phyloP scores from a whole-genome alignment of 1,140 invertebrate genomes.

The Drosophila virilis region DNA sequence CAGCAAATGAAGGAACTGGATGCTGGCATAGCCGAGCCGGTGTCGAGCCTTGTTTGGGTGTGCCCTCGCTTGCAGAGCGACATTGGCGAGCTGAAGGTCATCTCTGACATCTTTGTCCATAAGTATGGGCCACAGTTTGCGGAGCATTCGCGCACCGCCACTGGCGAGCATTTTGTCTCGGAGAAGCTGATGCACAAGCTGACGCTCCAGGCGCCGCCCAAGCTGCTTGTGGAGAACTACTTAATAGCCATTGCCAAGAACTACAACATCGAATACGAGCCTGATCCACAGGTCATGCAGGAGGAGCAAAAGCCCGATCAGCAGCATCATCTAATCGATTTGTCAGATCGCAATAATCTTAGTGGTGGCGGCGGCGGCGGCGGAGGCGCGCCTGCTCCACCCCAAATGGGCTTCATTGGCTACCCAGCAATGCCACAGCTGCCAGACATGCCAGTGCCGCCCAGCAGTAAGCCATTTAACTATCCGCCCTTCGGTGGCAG shows the following conservation, averaged over 20 bases:
- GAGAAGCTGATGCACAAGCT: slow-evolving; percentile 98
- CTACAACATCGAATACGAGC: slow-evolving; percentile 95
- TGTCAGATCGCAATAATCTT: slow-evolving; percentile 88
- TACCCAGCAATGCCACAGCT: slow-evolving; percentile 89
- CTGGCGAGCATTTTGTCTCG: slow-evolving; percentile 91
- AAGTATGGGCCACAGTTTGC: slow-evolving; percentile 98
- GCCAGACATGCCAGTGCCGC: slow-evolving; percentile 85
- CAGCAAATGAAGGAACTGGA: slow-evolving; percentile 99
- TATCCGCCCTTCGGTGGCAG: slow-evolving; percentile 71
- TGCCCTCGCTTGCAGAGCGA: slow-evolving; percentile 94
- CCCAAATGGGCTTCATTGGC: slow-evolving; percentile 89
- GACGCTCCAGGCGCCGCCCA: slow-evolving; percentile 97
- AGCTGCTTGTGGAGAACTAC: slow-evolving; percentile 97
- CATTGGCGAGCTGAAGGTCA: slow-evolving; percentile 89
- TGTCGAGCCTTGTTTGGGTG: slow-evolving; percentile 98
- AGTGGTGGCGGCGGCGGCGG: slow-evolving; percentile 85
- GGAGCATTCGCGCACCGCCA: slow-evolving; percentile 92
- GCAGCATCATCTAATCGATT: slow-evolving; percentile 92
- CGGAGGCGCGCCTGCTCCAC: slow-evolving; percentile 86
- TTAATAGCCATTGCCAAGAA: slow-evolving; percentile 98
- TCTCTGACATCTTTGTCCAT: slow-evolving; percentile 93
- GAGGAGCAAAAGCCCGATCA: slow-evolving; percentile 87
- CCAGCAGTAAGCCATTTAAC: slow-evolving; percentile 79
- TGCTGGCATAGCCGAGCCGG: slow-evolving; percentile 97
- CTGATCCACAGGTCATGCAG: slow-evolving; percentile 95